Evolutionary conservation across 2,797 vertebrate genomes (phyloP).

Genomic region (Mormyrus proboscirostris): DNA sequence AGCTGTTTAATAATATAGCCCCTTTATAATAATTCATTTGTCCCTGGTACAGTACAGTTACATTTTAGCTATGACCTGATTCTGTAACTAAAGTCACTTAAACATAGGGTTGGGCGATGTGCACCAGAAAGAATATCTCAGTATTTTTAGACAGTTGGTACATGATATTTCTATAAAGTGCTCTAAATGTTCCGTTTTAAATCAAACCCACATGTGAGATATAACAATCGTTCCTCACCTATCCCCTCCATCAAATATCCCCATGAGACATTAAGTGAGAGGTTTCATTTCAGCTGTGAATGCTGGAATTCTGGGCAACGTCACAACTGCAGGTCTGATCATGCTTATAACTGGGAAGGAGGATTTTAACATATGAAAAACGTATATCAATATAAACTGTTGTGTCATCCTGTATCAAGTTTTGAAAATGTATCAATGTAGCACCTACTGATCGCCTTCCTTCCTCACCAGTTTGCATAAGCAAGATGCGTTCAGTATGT

Average conservation of each 20-base stretch:
- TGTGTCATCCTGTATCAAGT: not conserved
- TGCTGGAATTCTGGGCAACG: not conserved
- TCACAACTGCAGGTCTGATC: not conserved
- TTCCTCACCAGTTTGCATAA: not conserved
- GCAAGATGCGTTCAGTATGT: not conserved
- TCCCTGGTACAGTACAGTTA: not conserved
- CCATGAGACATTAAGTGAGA: not conserved
- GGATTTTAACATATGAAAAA: not conserved
- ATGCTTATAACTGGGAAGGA: not conserved
- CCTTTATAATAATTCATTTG: not conserved
- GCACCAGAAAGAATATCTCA: not conserved
- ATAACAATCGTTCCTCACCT: not conserved
- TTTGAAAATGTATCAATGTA: not conserved
- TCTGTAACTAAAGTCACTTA: not conserved
- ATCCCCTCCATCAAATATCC: not conserved
- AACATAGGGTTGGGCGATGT: not conserved
- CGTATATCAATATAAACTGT: not conserved
- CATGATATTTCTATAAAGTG: not conserved
- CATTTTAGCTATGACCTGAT: not conserved
- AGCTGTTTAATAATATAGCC: not conserved
- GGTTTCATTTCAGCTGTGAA: not conserved
- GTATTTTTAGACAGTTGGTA: not conserved
- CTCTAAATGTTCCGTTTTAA: not conserved
- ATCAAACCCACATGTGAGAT: not conserved
- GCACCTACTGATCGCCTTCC: not conserved